Base-by-base conservation (phyloP, 1,140 invertebrate species). In the Coboldia fuscipes region DNA sequence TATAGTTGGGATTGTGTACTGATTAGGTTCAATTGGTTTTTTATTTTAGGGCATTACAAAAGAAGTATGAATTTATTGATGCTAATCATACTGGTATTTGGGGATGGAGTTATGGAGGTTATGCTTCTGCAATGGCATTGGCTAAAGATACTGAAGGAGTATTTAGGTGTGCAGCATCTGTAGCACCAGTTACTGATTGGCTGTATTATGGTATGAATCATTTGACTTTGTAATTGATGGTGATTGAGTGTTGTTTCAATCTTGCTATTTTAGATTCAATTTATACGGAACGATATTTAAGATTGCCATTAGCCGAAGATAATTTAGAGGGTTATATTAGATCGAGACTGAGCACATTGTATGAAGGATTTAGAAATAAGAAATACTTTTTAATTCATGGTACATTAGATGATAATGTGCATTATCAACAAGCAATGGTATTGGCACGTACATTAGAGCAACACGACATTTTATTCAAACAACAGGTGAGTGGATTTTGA, bases 71-170 rank as follows among this genome's bases (percentile, higher is more conserved):
- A 24, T 24, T 24, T 51, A 75, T 89, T 30, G 80, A 84, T 49
- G 47, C 49, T 7, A 57, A 61, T 1, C 66, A 66, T 29, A 68
- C 75, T 5, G 75, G 66, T 4, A 77, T 85, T 43, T 82, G 77
- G 77, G 89, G 89, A 21, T 92, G 86, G 88, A 90, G 86, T 45
- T 94, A 94, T 55, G 88, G 88, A 19, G 89, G 88, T 1, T 96
- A 79, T 49, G 72, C 75, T 1, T 68, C 79, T n/a, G 79, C 68
- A 23, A 81, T 82, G 74, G 71, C 74, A 39, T 49, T 89, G 37
- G 79, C 78, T 8, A 69, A 71, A 37, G 82, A 88, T 49, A 56
- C 60, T 0, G 50, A 63, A 9, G 60, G 68, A 24, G 62, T 79
- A 13, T 80, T 93, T 52, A 75, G 80, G 43, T 96, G 90, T 56